phyloP scores from a whole-genome alignment of 2,797 vertebrate species.

The Crocodylus rhombifer region DNA sequence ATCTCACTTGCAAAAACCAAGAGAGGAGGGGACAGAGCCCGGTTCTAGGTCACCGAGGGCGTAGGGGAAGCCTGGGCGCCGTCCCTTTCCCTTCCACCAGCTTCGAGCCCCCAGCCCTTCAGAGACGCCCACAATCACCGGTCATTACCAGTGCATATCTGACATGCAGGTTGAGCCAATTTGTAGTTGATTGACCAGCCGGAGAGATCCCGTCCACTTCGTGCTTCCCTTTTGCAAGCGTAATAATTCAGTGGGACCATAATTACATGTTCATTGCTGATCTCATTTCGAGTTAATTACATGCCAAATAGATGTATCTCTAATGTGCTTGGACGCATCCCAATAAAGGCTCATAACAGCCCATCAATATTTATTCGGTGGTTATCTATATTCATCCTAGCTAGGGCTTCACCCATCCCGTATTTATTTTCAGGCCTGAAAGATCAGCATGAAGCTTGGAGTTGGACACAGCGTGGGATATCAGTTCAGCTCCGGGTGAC shows the following conservation, averaged over 20 bases:
- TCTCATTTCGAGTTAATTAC: constrained; percentile 44
- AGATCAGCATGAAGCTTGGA: not conserved
- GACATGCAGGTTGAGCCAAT: accelerated
- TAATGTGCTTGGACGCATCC: constrained; percentile 6
- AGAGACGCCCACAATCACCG: accelerated
- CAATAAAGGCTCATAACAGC: not conserved
- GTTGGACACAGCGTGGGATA: not conserved
- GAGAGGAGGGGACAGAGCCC: not conserved
- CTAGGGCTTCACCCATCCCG: accelerated
- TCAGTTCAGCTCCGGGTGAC: accelerated
- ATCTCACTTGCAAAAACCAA: not conserved
- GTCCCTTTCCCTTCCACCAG: not conserved
- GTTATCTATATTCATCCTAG: not conserved
- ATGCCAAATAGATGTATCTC: not conserved
- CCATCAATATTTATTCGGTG: accelerated
- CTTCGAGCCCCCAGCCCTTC: not conserved
- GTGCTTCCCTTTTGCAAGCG: not conserved
- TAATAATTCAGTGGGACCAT: not conserved
- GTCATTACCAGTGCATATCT: not conserved
- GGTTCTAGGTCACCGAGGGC: not conserved
- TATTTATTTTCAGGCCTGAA: not conserved
- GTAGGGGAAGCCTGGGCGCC: too few relatives aligned
- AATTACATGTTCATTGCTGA: not conserved
- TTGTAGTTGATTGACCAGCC: not conserved
- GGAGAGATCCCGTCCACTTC: not conserved